A percentile compares a stretch with the other conserved stretches of the same genome.
Conservation (phyloP, 2,113 vertebrate genomes). For the Onychorhynchus coronatus region DNA sequence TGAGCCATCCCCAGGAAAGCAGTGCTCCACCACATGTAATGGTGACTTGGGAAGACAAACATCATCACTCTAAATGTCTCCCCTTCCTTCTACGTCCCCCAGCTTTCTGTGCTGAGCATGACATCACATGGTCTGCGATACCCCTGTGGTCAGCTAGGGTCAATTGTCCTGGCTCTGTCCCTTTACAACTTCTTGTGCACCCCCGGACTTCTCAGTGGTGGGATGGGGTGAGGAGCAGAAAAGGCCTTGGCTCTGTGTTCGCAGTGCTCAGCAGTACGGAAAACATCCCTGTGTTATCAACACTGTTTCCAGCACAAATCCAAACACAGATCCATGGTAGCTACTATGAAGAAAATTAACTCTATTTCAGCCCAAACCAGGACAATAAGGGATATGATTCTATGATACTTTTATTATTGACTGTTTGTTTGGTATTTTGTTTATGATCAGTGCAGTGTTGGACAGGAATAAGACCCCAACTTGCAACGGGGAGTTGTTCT, state of each 20-base stretch:
- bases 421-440: not conserved
- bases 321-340: not conserved
- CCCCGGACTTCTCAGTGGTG: not conserved
- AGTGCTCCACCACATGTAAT: rapidly evolving
- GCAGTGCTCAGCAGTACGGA: not conserved
- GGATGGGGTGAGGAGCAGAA: not conserved
- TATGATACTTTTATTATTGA: not conserved
- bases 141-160: not conserved
- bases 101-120: not conserved
- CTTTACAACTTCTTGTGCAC: not conserved
- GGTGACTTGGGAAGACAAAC: not conserved
- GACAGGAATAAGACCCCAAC: slow-evolving; percentile 11
- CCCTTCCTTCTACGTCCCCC: not conserved
- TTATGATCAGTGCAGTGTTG: not conserved
- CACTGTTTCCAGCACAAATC: not conserved
- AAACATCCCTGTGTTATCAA: not conserved
- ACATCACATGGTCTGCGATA: not conserved
- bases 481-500: not conserved
- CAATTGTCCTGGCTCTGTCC: not conserved
- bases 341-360: not conserved
- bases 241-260: not conserved
- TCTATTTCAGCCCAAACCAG: not conserved
- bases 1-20: not conserved
- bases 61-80: not conserved
- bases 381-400: not conserved